Evolutionary conservation across 2,797 vertebrate genomes (phyloP).

Genomic region (Danio tinwini): DNA sequence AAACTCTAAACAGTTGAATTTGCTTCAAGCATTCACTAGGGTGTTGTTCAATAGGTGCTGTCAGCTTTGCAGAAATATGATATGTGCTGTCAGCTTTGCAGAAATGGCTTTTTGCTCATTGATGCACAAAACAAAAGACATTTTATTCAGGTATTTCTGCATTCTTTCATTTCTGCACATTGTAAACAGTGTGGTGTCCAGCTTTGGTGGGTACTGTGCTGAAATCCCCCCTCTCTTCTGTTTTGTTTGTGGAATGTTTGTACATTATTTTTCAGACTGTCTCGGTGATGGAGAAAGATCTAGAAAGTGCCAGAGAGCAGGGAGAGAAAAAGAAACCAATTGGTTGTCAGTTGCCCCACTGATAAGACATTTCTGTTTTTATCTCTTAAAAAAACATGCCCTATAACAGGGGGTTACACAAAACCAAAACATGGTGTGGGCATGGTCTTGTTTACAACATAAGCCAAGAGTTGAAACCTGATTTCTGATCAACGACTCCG

Average conservation of each 20-base stretch:
- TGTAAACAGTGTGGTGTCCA: slow-evolving; percentile 13
- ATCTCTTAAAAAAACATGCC: slow-evolving; percentile 29
- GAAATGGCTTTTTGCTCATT: not conserved
- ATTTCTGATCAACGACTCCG: not conserved
- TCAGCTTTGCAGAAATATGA: not conserved
- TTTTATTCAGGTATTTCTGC: slow-evolving; percentile 37
- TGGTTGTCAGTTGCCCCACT: slow-evolving; percentile 18
- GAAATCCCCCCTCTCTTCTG: not conserved
- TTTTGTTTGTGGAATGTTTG: too few species aligned
- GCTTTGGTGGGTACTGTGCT: not conserved
- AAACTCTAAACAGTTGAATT: too few species aligned
- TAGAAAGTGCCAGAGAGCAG: slow-evolving; percentile 13
- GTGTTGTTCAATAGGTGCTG: too few species aligned
- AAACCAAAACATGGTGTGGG: not conserved
- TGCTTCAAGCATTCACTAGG: not conserved
- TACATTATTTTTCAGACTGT: not conserved
- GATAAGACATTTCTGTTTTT: slow-evolving; percentile 40
- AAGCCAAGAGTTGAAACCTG: not conserved
- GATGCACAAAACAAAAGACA: not conserved
- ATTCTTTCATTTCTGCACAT: slow-evolving; percentile 33
- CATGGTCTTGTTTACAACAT: slow-evolving; percentile 12
- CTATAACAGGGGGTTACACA: not conserved
- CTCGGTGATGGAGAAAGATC: slow-evolving; percentile 10
- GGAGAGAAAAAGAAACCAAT: not conserved
- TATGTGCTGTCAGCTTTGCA: not conserved